Conservation (phyloP, 2,113 vertebrate genomes). For the Sander lucioperca region DNA sequence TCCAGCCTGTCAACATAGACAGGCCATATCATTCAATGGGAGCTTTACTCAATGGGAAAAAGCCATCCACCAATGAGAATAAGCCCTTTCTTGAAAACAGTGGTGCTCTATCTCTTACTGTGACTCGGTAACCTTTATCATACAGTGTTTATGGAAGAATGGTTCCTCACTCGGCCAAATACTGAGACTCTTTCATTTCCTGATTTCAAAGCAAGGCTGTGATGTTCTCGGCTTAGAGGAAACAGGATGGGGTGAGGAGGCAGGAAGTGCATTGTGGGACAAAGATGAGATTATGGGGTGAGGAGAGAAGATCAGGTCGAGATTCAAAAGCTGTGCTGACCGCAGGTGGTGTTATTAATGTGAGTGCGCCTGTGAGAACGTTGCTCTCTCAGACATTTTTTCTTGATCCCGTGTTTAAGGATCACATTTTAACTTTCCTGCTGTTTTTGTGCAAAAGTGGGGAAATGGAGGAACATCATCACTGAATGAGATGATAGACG, state of each 20-base stretch:
- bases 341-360: slow-evolving; percentile 53
- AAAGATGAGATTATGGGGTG: slow-evolving; percentile 71
- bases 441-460: slow-evolving; percentile 1
- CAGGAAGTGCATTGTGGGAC: slow-evolving; percentile 73
- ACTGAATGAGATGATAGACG: neutral
- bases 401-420: slow-evolving; percentile 15
- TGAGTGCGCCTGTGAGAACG: slow-evolving; percentile 23
- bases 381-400: slow-evolving; percentile 36
- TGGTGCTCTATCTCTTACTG: slow-evolving; percentile 71
- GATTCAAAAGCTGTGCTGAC: slow-evolving; percentile 77
- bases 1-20: slow-evolving; percentile 92
- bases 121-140: slow-evolving; percentile 78
- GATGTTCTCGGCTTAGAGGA: slow-evolving; percentile 77
- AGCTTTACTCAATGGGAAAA: slow-evolving; percentile 81
- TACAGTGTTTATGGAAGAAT: slow-evolving; percentile 74
- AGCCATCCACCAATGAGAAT: slow-evolving; percentile 80
- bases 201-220: slow-evolving; percentile 78
- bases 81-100: slow-evolving; percentile 69
- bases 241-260: slow-evolving; percentile 75
- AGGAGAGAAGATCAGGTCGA: slow-evolving; percentile 62
- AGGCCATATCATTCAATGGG: slow-evolving; percentile 87
- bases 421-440: slow-evolving; percentile 35
- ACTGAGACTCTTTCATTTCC: slow-evolving; percentile 75
- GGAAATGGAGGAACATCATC: neutral
- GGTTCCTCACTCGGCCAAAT: slow-evolving; percentile 63